Evolutionary conservation across 2,888 invertebrate species (phyloP), one percentile per base, ranked within the genome.

Genomic region (Lucinisca nassula): DNA sequence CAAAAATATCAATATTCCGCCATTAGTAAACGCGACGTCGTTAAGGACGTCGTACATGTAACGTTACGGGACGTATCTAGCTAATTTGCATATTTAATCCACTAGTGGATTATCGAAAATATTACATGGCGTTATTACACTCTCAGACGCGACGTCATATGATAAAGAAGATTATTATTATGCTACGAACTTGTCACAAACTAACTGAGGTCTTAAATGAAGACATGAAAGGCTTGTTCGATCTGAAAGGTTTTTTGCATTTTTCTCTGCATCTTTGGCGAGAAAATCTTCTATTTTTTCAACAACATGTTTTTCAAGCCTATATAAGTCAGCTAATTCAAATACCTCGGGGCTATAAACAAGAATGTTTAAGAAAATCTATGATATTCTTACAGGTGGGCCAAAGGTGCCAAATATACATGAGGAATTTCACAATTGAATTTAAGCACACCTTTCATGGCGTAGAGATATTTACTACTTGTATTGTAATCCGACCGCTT

Each of bases 401-500:
- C 17, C 45, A 17, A 45, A 45, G 45, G 45, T 67, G 67, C 67
- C 67, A 67, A 67, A 35, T 27, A 2, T 35, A 67, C 35, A 32
- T 67, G 67, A 35, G 30, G 67, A 30, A 61, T 61, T 61, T 27
- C 21, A 30, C 30, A 61, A 61, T 61, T n/a, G 21, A 32, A 24
- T 8, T 8, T 17, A 4, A 17, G 12, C 67, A 67, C 67, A 35
- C 67, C 67, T 67, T 35, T 1, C 3, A 67, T 27, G 67, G 67
- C 67, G 67, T 35, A 67, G 35, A 21, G 21, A 67, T 67, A 67
- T 35, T 21, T 67, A 35, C 32, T 35, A 35, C 32, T 35, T 67
- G 67, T 67, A 67, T 67, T 67, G 67, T 67, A 67, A 67, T 67
- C 67, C 67, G 67, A 67, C 35, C 67, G 67, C 67, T 4, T 35